Evolutionary conservation across 2,113 vertebrate species (phyloP).

Genomic region (Corythoichthys haematopterus): DNA sequence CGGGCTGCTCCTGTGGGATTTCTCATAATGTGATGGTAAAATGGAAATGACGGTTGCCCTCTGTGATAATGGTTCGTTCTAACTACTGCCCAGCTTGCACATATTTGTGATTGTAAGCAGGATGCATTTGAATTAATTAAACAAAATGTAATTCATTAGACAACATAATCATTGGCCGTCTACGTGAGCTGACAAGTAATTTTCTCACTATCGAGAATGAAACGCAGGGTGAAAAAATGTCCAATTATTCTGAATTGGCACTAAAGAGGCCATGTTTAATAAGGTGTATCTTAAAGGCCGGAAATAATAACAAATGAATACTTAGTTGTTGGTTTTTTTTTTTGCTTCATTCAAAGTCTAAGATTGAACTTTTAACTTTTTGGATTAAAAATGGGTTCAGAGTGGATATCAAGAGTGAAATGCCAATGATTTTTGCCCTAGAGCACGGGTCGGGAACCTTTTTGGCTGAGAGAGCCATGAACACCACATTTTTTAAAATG

Average conservation of each 20-base stretch:
- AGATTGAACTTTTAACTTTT: conserved; percentile 26
- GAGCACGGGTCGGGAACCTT: too few relatives aligned
- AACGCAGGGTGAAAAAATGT: conserved; percentile 27
- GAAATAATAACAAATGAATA: conserved; percentile 17
- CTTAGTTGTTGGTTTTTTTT: background rate
- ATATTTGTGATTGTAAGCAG: conserved; percentile 39
- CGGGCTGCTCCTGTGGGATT: conserved; percentile 45
- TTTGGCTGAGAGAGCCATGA: too few relatives aligned
- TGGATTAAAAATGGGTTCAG: conserved; percentile 19
- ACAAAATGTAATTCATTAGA: conserved; percentile 64
- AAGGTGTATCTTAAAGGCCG: conserved; percentile 8
- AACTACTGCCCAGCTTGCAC: conserved; percentile 54
- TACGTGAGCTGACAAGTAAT: conserved; percentile 35
- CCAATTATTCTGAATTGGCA: conserved; percentile 43
- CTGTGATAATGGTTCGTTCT: conserved; percentile 59
- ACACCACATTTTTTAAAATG: too few relatives aligned
- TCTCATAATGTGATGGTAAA: conserved; percentile 57
- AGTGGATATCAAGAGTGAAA: background rate
- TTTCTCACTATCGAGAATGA: conserved; percentile 39
- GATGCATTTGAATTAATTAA: conserved; percentile 53
- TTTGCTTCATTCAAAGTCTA: too few relatives aligned
- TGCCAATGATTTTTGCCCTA: background rate
- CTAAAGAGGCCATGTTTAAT: conserved; percentile 21
- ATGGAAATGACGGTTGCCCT: conserved; percentile 55
- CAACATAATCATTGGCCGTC: conserved; percentile 56